Evolutionary conservation across 2,113 vertebrate species (phyloP).

Genomic region (Tichodroma muraria): DNA sequence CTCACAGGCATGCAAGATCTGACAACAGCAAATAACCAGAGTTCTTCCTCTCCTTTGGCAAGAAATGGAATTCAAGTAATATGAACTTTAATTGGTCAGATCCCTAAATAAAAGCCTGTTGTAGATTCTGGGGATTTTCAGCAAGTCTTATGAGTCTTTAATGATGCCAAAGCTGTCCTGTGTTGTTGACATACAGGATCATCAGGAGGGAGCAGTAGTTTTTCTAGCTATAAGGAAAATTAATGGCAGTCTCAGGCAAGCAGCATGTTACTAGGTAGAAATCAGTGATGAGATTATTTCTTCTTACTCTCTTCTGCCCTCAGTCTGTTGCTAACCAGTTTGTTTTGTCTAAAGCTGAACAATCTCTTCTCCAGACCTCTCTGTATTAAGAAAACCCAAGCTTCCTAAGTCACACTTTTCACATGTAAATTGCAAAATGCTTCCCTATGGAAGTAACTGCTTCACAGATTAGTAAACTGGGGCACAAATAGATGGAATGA

Average conservation of each 20-base stretch:
- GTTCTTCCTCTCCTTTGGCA: not conserved
- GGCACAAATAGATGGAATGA: not conserved
- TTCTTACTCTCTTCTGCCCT: not conserved
- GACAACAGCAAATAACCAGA: not conserved
- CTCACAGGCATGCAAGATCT: not conserved
- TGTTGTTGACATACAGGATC: not conserved
- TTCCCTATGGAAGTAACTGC: not conserved
- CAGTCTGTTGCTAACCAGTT: not conserved
- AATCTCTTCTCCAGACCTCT: not conserved
- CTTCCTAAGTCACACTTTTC: not conserved
- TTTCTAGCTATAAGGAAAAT: not conserved
- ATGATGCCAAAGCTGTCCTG: not conserved
- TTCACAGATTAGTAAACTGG: not conserved
- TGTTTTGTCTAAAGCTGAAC: not conserved
- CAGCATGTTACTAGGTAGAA: not conserved
- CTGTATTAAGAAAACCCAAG: not conserved
- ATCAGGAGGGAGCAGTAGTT: not conserved
- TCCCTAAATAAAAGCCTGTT: not conserved
- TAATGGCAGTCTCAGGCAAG: not conserved
- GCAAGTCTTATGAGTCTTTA: not conserved
- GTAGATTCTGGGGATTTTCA: not conserved
- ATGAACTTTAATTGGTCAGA: not conserved
- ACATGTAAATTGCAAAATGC: not conserved
- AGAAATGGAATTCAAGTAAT: not conserved
- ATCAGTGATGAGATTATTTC: not conserved